Base-by-base conservation (phyloP, 2,888 invertebrate species). In the Coremacera marginata region DNA sequence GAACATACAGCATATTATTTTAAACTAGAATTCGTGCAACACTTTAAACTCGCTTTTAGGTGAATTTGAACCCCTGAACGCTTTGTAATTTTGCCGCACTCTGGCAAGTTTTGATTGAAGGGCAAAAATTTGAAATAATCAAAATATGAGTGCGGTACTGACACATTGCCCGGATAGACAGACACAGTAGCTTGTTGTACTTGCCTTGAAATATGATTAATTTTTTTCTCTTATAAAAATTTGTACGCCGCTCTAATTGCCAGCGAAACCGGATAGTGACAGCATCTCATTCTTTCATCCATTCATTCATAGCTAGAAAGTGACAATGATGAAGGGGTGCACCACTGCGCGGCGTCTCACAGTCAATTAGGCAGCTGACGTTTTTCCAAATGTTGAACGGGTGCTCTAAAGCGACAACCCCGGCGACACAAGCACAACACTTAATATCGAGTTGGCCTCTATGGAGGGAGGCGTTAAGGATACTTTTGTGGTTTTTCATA, bases 331-430 rank as follows among this genome's bases (percentile, higher is more conserved):
- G 55, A 55, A 67, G 67, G 44, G 44, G 63, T 27, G 62, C 34
- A 37, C 37, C 63, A n/a, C 63, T 2, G n/a, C 34, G 34, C 34
- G 7, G 31, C 31, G 27, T 7, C 70, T 70, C 55, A 70, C 70
- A 70, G 70, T 70, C 70, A 70, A 70, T 70, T 70, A 52, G 51
- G 70, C 70, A 70, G 70, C 52, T 70, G 70, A 52, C 51, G 57
- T 25, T 19, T 60, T 60, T 19, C 44, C 44, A 44, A 44, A 44
- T 14, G 14, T 44, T 1, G 1, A 44, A 44, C 14, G 44, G 44
- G 11, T 44, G 44, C 44, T 44, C 3, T 11, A 14, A 0, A 22
- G 11, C 22, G 57, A 2, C 22, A 25, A 25, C 65, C n/a, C 63
- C 14, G 31, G n/a, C n/a, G n/a, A 11, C n/a, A 63, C 9, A 27